phyloP scores from a whole-genome alignment of 2,888 invertebrate genomes.

The Megastigmus dorsalis region DNA sequence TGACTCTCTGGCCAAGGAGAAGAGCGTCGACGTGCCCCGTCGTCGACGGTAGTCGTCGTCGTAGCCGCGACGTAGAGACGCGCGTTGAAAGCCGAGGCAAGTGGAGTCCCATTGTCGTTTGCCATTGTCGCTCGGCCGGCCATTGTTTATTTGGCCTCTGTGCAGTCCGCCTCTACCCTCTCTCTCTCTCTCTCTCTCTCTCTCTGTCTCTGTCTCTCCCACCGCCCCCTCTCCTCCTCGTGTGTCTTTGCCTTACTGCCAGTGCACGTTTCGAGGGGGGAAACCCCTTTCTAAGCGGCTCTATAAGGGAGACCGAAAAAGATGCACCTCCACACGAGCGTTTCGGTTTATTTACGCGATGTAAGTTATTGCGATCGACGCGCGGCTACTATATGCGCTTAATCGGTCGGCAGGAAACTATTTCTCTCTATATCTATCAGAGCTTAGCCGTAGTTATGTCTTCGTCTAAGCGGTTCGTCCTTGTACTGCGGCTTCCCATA shows the following conservation, averaged over 20 bases:
- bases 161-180: background rate
- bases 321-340: conserved; percentile 18
- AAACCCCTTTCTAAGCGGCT: conserved; percentile 25
- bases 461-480: too few relatives aligned
- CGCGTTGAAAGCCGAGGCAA: conserved; percentile 44
- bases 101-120: conserved; percentile 37
- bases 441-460: background rate
- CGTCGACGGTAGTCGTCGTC: background rate
- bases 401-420: conserved; percentile 21
- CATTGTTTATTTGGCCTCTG: conserved; percentile 3
- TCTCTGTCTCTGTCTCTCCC: background rate
- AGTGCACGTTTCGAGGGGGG: background rate
- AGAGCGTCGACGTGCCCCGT: too few relatives aligned
- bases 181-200: background rate
- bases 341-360: conserved; percentile 17
- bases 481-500: too few relatives aligned
- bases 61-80: background rate
- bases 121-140: conserved; percentile 33
- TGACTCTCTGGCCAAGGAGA: background rate
- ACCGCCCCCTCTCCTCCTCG: background rate
- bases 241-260: conserved; percentile 1
- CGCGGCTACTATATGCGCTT: background rate
- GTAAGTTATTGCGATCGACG: conserved; percentile 48
- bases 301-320: conserved; percentile 7
- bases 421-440: conserved; percentile 29